A percentile compares a stretch with the other conserved stretches of the same genome.
These are phyloP conservation scores for Artemia sinica DNA, from an alignment of 2,888 invertebrate genomes.

Conservation along the genomic window DNA sequence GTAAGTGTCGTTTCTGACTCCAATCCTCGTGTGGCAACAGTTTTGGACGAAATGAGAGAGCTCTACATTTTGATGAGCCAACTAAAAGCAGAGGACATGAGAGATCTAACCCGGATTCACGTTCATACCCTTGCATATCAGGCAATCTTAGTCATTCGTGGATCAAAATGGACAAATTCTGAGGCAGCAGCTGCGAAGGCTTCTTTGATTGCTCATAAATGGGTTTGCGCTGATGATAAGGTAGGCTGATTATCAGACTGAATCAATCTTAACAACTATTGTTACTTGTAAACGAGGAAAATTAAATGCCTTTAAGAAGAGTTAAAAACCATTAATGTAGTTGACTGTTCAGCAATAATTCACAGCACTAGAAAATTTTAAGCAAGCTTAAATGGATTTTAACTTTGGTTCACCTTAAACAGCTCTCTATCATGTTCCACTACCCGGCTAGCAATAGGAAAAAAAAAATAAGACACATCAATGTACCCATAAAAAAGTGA, in stretches of 20 bases:
- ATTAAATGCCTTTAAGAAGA: no score
- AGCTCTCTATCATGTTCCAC: no score
- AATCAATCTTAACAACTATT: conserved; percentile 28
- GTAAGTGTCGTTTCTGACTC: conserved; percentile 56
- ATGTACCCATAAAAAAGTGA: no score
- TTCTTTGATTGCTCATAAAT: conserved; percentile 59
- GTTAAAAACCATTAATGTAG: no score
- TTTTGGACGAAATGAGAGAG: conserved; percentile 61
- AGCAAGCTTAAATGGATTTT: no score
- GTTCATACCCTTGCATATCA: conserved; percentile 76
- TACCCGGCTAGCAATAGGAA: no score
- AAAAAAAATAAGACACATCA: no score
- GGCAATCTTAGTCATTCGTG: conserved; percentile 51
- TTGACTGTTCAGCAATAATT: no score
- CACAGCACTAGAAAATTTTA: no score
- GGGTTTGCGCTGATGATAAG: conserved; percentile 52
- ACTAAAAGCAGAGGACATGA: conserved; percentile 34
- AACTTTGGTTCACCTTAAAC: no score
- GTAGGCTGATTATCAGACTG: conserved; percentile 31
- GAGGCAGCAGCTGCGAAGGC: conserved; percentile 65
- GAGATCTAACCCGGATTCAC: conserved; percentile 53
- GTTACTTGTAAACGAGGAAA: no score
- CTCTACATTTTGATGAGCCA: conserved; percentile 35
- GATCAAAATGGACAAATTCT: conserved; percentile 55
- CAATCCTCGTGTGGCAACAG: conserved; percentile 57